Evolutionary conservation across 2,113 vertebrate genomes (phyloP).

Genomic region (Syngnathus typhle): DNA sequence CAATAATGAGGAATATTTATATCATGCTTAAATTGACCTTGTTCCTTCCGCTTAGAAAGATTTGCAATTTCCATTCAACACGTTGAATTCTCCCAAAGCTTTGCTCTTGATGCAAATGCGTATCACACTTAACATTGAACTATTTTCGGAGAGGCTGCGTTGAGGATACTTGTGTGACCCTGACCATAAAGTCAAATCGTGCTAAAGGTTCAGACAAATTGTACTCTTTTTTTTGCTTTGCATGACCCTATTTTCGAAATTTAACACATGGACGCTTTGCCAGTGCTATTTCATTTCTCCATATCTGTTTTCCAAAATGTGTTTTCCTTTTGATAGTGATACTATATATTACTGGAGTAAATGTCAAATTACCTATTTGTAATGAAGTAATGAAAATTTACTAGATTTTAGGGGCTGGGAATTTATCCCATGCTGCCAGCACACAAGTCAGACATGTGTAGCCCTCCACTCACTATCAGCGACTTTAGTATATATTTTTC

Average conservation of each 20-base stretch:
- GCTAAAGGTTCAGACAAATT: background rate
- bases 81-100: background rate
- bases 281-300: background rate
- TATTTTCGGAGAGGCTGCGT: no score
- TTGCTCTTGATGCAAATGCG: background rate
- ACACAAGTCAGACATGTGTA: no score
- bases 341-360: background rate
- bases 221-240: background rate
- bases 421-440: no score
- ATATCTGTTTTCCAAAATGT: background rate
- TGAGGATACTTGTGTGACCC: background rate
- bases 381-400: background rate
- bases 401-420: no score
- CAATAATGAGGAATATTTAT: background rate
- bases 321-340: background rate
- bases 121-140: no score
- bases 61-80: background rate
- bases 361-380: background rate
- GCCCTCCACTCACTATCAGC: no score
- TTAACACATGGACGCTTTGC: background rate
- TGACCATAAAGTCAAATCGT: background rate
- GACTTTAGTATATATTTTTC: no score
- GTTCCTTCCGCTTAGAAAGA: background rate
- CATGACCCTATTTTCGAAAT: background rate
- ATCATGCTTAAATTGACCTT: background rate